Conservation (phyloP, 2,888 invertebrate genomes). For the Tenthredo livida region DNA sequence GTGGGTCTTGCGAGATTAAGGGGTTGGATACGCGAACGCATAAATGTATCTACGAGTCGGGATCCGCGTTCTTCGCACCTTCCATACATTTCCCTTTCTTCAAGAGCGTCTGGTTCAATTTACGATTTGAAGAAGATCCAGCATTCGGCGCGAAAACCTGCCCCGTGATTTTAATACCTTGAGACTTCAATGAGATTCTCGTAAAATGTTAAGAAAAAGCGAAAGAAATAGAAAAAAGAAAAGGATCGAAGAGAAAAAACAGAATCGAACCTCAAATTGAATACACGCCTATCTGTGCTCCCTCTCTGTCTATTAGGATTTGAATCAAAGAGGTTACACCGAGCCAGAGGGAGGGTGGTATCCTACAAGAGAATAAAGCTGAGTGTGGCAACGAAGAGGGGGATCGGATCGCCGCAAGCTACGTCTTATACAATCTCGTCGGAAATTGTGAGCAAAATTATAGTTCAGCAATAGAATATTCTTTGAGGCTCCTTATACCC, state of each 20-base stretch:
- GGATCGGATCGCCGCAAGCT: constrained; percentile 41
- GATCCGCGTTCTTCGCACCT: constrained; percentile 31
- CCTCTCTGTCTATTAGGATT: constrained; percentile 48
- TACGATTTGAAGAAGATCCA: constrained; percentile 27
- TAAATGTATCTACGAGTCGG: constrained; percentile 26
- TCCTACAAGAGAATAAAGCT: constrained; percentile 42
- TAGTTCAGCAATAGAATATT: constrained; percentile 48
- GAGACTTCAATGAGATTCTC: constrained; percentile 42
- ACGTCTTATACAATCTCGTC: constrained; percentile 40
- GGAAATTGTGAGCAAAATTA: constrained; percentile 52
- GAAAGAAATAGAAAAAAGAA: not conserved
- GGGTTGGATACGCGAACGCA: constrained; percentile 26
- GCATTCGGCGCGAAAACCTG: constrained; percentile 31
- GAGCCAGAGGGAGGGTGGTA: constrained; percentile 34
- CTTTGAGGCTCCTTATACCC: constrained; percentile 32
- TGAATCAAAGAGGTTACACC: constrained; percentile 50
- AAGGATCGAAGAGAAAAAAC: constrained; percentile 22
- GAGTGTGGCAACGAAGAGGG: constrained; percentile 22
- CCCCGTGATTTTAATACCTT: constrained; percentile 46
- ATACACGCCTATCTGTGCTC: constrained; percentile 49
- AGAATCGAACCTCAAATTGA: constrained; percentile 51
- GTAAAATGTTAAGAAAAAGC: constrained; percentile 20
- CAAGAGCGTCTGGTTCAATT: constrained; percentile 26
- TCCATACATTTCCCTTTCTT: constrained; percentile 7
- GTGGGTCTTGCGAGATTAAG: constrained; percentile 17